phyloP scores from a whole-genome alignment of 2,797 vertebrate genomes.

The Gymnoscopelus microlampas region DNA sequence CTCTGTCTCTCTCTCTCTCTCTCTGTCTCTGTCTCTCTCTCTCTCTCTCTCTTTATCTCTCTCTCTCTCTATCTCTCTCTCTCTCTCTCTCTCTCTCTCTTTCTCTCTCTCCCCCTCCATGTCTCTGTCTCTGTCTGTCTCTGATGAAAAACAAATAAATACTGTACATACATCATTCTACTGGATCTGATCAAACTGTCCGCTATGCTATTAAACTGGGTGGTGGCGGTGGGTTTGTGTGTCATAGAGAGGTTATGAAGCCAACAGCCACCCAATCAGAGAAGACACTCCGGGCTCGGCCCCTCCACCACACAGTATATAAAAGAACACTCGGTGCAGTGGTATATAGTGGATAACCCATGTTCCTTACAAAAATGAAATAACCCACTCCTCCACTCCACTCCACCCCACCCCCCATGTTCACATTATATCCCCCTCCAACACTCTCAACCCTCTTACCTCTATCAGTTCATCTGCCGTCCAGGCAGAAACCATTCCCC shows the following conservation, averaged over 20 bases:
- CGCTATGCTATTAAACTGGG: slow-evolving; percentile 18
- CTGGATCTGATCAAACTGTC: neutral
- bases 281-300: no score
- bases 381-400: no score
- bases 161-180: neutral
- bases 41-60: slow-evolving; percentile 9
- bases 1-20: neutral
- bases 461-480: neutral
- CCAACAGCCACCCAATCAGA: no score
- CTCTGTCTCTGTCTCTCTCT: neutral
- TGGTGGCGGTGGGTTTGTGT: no score
- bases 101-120: neutral
- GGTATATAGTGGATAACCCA: no score
- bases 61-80: neutral
- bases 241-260: no score
- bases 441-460: neutral
- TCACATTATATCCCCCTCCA: no score
- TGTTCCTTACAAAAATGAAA: no score
- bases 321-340: no score
- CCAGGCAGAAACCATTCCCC: neutral
- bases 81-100: neutral
- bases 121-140: neutral
- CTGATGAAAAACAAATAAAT: neutral
- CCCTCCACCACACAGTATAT: no score
- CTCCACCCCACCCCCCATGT: no score